phyloP scores from a whole-genome alignment of 2,888 invertebrate genomes.

The Malthinus flaveolus region DNA sequence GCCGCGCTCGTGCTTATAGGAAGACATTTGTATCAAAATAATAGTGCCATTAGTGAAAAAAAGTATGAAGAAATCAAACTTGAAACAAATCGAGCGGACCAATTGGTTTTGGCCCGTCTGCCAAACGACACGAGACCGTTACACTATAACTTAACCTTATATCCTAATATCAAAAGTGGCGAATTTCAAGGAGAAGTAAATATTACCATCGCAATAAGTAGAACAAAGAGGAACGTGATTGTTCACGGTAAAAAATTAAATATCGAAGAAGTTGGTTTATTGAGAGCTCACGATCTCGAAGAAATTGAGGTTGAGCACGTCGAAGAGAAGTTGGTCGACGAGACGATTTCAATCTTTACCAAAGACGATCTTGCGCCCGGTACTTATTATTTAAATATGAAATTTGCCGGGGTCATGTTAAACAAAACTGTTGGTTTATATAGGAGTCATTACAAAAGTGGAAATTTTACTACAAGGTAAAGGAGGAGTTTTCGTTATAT shows the following conservation, averaged over 20 bases:
- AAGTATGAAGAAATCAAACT: neutral
- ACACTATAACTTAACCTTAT: constrained; percentile 66
- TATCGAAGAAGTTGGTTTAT: constrained; percentile 40
- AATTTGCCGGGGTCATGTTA: constrained; percentile 66
- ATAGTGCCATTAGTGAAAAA: neutral
- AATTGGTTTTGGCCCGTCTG: constrained; percentile 52
- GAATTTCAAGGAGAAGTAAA: constrained; percentile 63
- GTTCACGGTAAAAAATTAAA: constrained; percentile 45
- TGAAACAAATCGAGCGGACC: neutral
- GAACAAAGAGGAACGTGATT: constrained; percentile 37
- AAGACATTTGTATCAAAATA: constrained; percentile 36
- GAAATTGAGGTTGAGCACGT: constrained; percentile 40
- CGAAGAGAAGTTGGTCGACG: constrained; percentile 40
- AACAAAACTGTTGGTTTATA: constrained; percentile 74
- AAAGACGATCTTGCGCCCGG: constrained; percentile 43
- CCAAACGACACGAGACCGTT: constrained; percentile 62
- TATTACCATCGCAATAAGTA: constrained; percentile 31
- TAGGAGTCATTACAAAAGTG: constrained; percentile 64
- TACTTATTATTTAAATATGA: constrained; percentile 62
- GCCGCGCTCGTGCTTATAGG: constrained; percentile 49
- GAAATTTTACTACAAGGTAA: constrained; percentile 50
- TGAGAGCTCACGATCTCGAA: constrained; percentile 26
- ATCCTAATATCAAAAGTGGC: constrained; percentile 65
- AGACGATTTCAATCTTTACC: constrained; percentile 42
- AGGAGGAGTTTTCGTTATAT: constrained; percentile 7